Percentiles rank a stretch among this genome's conserved stretches.
Evolutionary conservation across 2,113 vertebrate species (phyloP).

Genomic region (Globicephala melas): DNA sequence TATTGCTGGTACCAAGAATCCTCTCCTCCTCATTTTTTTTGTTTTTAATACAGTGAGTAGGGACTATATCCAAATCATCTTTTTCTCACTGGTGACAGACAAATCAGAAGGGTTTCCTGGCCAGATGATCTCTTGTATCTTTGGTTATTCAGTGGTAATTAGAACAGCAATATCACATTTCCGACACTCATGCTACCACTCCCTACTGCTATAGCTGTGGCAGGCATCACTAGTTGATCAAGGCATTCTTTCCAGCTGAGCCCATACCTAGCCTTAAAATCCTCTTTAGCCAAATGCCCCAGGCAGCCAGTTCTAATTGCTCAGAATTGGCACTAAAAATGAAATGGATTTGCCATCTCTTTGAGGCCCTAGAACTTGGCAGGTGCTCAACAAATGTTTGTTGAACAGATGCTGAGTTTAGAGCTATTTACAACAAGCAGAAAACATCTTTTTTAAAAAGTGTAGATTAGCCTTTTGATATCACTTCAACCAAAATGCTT

Average conservation of each 20-base stretch:
- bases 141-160: not conserved
- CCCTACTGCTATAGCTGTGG: not conserved
- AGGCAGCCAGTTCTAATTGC: not conserved
- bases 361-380: not conserved
- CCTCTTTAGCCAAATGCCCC: not conserved
- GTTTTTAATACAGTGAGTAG: not conserved
- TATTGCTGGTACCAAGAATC: not conserved
- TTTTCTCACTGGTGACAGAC: not conserved
- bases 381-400: not conserved
- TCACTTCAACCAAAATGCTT: constrained; percentile 7
- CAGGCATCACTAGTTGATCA: not conserved
- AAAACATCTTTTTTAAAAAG: not conserved
- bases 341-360: not conserved
- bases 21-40: not conserved
- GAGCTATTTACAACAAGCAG: not conserved
- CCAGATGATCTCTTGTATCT: not conserved
- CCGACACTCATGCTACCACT: fast-evolving
- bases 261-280: not conserved
- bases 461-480: not conserved
- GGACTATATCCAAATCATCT: not conserved
- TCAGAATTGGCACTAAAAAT: not conserved
- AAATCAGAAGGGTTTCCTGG: not conserved
- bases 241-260: not conserved
- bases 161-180: not conserved
- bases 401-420: constrained; percentile 20